These are phyloP conservation scores for Akabosia matsudoensis DNA, from an alignment of 1,140 invertebrate genomes.

Conservation along the genomic window DNA sequence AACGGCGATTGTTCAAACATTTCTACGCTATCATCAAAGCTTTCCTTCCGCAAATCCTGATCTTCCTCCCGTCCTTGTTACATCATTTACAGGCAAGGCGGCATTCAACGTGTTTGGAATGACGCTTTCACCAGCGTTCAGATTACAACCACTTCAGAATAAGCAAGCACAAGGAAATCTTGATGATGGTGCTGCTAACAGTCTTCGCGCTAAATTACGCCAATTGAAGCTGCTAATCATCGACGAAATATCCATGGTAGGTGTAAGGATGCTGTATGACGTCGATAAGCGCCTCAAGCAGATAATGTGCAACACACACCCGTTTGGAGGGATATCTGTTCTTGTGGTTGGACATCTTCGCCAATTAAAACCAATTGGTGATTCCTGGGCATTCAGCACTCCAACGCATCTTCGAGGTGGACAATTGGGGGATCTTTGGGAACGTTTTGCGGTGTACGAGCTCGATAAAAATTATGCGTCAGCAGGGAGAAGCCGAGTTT, in stretches of 20 bases:
- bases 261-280: constrained; percentile 40
- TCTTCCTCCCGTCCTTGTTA: not conserved
- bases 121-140: not conserved
- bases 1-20: constrained; percentile 27
- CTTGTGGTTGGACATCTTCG: not conserved
- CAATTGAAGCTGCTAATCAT: constrained; percentile 50
- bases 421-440: constrained; percentile 19
- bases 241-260: constrained; percentile 52
- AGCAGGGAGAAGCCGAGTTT: constrained; percentile 13
- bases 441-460: constrained; percentile 15
- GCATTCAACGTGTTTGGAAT: constrained; percentile 14
- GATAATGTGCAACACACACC: not conserved
- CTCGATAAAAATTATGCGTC: constrained; percentile 31
- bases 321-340: constrained; percentile 1
- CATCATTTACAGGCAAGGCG: not conserved
- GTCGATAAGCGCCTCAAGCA: not conserved
- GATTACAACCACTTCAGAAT: constrained; percentile 42
- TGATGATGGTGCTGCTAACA: constrained; percentile 42
- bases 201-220: constrained; percentile 41
- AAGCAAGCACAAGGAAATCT: constrained; percentile 27
- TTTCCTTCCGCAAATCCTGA: not conserved
- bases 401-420: not conserved
- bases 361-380: not conserved
- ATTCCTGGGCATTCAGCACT: not conserved
- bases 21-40: not conserved